These are phyloP conservation scores for Prionailurus viverrinus DNA, from an alignment of 2,113 vertebrate species.

Conservation along the genomic window DNA sequence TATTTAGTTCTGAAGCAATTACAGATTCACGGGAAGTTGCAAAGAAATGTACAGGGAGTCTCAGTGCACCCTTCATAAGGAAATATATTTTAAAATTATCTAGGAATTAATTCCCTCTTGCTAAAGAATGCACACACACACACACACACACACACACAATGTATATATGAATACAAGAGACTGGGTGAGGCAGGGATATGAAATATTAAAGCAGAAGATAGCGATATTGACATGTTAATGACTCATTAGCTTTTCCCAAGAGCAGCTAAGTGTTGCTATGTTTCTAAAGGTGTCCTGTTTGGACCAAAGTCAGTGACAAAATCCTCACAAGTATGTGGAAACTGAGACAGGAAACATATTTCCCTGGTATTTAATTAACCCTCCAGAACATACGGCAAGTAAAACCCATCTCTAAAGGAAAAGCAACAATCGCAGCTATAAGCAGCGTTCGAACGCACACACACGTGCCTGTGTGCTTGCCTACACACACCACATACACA, in stretches of 20 bases:
- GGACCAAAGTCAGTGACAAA: constrained; percentile 71
- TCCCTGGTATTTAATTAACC: constrained; percentile 76
- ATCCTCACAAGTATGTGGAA: constrained; percentile 59
- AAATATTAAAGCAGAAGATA: constrained; percentile 51
- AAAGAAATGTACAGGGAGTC: not conserved
- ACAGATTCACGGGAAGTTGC: not conserved
- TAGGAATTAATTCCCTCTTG: constrained; percentile 56
- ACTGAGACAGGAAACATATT: constrained; percentile 70
- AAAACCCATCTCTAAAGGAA: constrained; percentile 60
- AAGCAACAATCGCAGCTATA: constrained; percentile 33
- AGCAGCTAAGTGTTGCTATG: constrained; percentile 65
- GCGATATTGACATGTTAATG: constrained; percentile 62
- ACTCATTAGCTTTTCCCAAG: constrained; percentile 68
- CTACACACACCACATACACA: not conserved
- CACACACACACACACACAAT: not conserved
- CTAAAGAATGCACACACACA: not conserved
- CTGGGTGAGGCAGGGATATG: not conserved
- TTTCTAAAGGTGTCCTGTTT: constrained; percentile 72
- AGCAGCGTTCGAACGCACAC: constrained; percentile 1
- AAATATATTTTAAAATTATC: constrained; percentile 23
- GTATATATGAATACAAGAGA: not conserved
- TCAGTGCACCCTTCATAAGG: not conserved
- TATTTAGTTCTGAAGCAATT: constrained; percentile 56
- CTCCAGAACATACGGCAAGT: constrained; percentile 59
- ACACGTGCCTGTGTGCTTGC: not conserved